Evolutionary conservation across 2,113 vertebrate genomes (phyloP).

Genomic region (Cheilinus undulatus): DNA sequence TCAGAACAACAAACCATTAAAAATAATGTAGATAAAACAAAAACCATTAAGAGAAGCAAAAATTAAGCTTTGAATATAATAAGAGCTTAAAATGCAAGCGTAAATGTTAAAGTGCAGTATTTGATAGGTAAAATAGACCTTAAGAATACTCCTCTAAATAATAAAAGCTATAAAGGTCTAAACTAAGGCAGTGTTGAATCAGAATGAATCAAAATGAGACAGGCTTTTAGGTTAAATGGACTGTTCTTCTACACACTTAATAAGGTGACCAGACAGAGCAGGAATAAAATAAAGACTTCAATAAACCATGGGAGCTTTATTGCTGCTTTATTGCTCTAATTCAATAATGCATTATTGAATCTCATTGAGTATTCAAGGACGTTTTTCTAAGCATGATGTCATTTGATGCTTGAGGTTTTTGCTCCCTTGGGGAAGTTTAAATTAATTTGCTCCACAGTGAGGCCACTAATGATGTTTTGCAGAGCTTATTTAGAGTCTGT

Average conservation of each 20-base stretch:
- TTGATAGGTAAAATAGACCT: too few relatives aligned
- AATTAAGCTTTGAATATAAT: too few relatives aligned
- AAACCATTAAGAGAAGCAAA: too few relatives aligned
- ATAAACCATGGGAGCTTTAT: slow-evolving; percentile 16
- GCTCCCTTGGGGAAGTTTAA: slow-evolving; percentile 18
- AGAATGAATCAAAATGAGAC: slow-evolving; percentile 14
- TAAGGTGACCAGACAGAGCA: slow-evolving; percentile 5
- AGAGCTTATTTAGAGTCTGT: slow-evolving; percentile 5
- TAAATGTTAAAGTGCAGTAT: too few relatives aligned
- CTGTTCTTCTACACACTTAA: background rate
- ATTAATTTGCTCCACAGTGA: slow-evolving; percentile 15
- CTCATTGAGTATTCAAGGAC: slow-evolving; percentile 36
- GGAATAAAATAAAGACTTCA: background rate
- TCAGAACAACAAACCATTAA: too few relatives aligned
- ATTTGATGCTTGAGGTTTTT: slow-evolving; percentile 17
- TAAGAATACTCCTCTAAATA: too few relatives aligned
- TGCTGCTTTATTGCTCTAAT: slow-evolving; percentile 34
- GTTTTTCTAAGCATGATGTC: slow-evolving; percentile 15
- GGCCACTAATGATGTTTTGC: slow-evolving; percentile 9
- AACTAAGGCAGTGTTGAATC: background rate
- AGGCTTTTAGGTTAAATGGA: slow-evolving; percentile 1
- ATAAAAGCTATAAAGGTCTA: too few relatives aligned
- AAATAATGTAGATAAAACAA: too few relatives aligned
- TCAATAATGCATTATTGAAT: slow-evolving; percentile 34
- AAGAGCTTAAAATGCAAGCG: too few relatives aligned